phyloP scores from a whole-genome alignment of 2,888 invertebrate species.

The Stenolophus ochropezus region DNA sequence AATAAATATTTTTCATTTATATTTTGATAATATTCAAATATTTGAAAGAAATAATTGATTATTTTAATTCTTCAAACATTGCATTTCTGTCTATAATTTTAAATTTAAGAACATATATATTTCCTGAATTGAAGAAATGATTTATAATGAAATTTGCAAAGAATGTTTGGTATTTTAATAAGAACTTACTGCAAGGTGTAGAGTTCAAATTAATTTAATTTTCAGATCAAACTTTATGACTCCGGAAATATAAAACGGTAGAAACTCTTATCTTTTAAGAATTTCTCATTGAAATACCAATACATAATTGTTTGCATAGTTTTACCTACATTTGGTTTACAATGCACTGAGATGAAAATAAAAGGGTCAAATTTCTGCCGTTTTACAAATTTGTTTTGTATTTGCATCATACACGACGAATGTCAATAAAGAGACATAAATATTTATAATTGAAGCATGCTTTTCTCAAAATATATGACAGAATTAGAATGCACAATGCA shows the following conservation, averaged over 20 bases:
- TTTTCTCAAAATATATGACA: not conserved
- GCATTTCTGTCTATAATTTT: no score
- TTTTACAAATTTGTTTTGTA: not conserved
- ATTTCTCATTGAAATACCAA: not conserved
- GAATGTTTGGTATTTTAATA: no score
- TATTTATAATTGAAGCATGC: not conserved
- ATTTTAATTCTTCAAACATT: no score
- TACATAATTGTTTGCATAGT: not conserved
- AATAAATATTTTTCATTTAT: no score
- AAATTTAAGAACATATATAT: no score
- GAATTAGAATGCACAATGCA: not conserved
- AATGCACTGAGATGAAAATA: not conserved
- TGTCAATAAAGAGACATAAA: not conserved
- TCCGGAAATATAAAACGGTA: not conserved
- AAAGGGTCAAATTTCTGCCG: not conserved
- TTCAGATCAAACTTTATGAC: no score
- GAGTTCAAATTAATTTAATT: no score
- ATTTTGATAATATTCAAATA: no score
- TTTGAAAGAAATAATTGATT: no score
- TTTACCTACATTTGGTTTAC: not conserved
- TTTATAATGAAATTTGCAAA: no score
- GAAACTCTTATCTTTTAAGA: not conserved
- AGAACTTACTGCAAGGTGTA: no score
- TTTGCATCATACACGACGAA: not conserved
- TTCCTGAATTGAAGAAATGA: no score